Conservation (phyloP, 2,888 invertebrate genomes). For the Acheta domesticus region DNA sequence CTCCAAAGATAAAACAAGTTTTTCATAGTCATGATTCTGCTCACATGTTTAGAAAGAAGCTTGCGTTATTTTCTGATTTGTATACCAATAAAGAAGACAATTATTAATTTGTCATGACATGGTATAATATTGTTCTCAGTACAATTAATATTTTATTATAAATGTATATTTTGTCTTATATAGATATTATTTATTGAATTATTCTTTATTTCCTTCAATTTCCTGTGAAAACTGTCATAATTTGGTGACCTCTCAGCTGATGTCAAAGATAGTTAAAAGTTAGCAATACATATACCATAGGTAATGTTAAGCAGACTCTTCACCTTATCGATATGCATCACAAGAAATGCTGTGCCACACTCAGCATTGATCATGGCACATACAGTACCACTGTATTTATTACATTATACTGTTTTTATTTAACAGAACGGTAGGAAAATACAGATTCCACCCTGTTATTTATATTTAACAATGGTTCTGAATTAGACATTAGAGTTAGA, state of each 20-base stretch:
- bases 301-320: no score
- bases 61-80: conserved; percentile 10
- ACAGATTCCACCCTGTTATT: no score
- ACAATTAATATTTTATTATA: conserved; percentile 18
- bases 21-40: conserved; percentile 2
- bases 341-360: no score
- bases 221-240: neutral
- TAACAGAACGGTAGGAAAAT: no score
- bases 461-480: no score
- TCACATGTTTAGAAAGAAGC: neutral
- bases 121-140: neutral
- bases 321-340: no score
- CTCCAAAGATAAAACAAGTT: conserved; percentile 11
- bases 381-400: no score
- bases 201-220: neutral
- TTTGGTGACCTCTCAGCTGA: neutral
- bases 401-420: no score
- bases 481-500: no score
- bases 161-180: conserved; percentile 18
- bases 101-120: neutral
- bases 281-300: no score
- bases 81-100: neutral
- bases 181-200: neutral
- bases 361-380: no score
- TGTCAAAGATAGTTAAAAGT: neutral